Base-by-base conservation (phyloP, 2,113 vertebrate genomes). In the Esox niger region DNA sequence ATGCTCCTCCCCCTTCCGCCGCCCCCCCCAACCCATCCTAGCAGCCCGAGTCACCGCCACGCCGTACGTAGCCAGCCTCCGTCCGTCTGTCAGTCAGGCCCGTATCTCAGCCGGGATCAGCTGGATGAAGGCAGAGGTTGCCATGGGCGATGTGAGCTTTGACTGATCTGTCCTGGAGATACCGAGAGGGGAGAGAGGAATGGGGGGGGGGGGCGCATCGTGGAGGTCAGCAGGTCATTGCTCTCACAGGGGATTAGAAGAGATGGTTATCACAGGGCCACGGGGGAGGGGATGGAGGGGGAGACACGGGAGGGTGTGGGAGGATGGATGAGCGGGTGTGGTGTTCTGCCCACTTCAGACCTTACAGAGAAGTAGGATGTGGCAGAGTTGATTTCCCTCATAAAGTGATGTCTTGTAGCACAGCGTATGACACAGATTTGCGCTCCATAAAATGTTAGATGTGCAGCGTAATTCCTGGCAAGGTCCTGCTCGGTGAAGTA, bases 161-260 rank as follows among this genome's bases (percentile, higher is more conserved):
- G 64, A 61, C 69, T 74, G 67, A 70, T 77, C 62, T 23, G 20
- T 21, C 11, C 47, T n/a, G 62, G 32, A 61, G 58, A 62, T 70
- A 75, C 66, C 59, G 54, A 25, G 35, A 61, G 57, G 7, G 29
- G 49, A 5, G 35, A 30, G 47, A 47, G 64, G n/a, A 25, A 10
- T 9, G 46, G 46, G 57, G 47, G n/a, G 43, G 35, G 57, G 64
- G 66, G 71, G 55, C 2, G 25, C 31, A 57, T 69, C 69, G 73
- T 46, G 27, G 66, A 27, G 84, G 79, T 84, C 75, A 57, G 26
- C 21, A 65, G 81, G 83, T 86, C 83, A 81, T 56, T 58, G 76
- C 79, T 79, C 79, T 80, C 43, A 69, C 54, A 77, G 71, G 75
- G 77, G 82, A 87, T 88, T 89, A 86, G 67, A 62, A 58, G 58